A percentile compares a stretch with the other conserved stretches of the same genome.
These are phyloP conservation scores for Pseudomyrmex gracilis DNA, from an alignment of 1,140 invertebrate species.

Conservation along the genomic window DNA sequence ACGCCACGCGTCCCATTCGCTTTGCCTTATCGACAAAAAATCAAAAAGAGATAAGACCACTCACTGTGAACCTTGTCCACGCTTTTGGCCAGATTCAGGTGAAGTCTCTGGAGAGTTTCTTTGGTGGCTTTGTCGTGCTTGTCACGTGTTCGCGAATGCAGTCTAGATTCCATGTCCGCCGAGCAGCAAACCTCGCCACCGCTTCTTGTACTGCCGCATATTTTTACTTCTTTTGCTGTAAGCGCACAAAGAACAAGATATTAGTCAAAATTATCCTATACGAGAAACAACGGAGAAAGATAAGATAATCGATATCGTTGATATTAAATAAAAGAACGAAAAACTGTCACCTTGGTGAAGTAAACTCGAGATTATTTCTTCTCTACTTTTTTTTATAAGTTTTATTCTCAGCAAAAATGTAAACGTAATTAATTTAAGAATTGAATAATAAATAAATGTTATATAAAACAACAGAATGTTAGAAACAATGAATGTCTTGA, in stretches of 20 bases:
- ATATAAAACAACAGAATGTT: neutral
- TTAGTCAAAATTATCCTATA: neutral
- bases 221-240: constrained; percentile 83
- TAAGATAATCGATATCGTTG: neutral
- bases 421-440: neutral
- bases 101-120: constrained; percentile 81
- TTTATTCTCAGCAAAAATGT: neutral
- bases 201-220: constrained; percentile 82
- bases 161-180: constrained; percentile 83
- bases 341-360: too few species aligned
- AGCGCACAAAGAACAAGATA: constrained; percentile 25
- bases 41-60: constrained; percentile 61
- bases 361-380: too few species aligned
- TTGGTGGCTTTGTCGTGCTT: constrained; percentile 83
- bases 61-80: constrained; percentile 83
- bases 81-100: constrained; percentile 79
- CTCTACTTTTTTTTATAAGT: too few species aligned
- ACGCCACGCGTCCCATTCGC: neutral
- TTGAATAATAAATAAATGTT: neutral
- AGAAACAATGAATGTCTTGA: neutral
- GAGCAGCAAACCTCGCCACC: constrained; percentile 84
- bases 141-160: constrained; percentile 82
- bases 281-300: neutral
- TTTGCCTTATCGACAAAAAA: constrained; percentile 47
- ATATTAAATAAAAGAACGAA: neutral